Evolutionary conservation across 2,888 invertebrate genomes (phyloP), one percentile per base, ranked within the genome.

Genomic region (Mechanitis messenoides): DNA sequence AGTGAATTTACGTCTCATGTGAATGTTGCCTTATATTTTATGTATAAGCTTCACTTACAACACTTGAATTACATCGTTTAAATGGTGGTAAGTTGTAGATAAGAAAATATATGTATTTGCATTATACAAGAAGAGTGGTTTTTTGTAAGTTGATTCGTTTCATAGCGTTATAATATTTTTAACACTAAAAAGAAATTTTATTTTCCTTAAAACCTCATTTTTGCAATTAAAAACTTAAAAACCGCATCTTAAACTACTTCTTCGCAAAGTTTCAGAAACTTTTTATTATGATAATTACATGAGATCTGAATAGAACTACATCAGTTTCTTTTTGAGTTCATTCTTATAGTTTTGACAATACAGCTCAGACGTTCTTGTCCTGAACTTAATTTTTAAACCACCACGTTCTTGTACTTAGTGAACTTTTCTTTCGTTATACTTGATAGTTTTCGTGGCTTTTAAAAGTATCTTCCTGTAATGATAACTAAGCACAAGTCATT

Each of bases 271-370:
- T 55, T 60, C 61, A 62, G 46, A 53, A 59, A 63, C 59, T 63
- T 55, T 50, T 63, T 61, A 61, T 56, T 63, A 65, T 65, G 63
- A 56, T 63, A 61, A 65, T 62, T 56, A 62, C 58, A 59, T 55
- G 58, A 62, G 53, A 62, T 58, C 28, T 55, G 42, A 60, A 57
- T 45, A n/a, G n/a, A n/a, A n/a, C 42, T 28, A 31, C 47, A 57
- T 31, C 61, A 54, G 59, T 64, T 62, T 64, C 55, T 59, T 50
- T 47, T 31, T 50, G 58, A 62, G 55, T 62, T 33, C 47, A 45
- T 47, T 35, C 45, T 45, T 58, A 55, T 56, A 6, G 47, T 46
- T 56, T 47, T 47, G 56, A 56, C n/a, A 56, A 56, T 56, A 33
- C 47, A 47, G 46, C 56, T 56, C 47, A 45, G 12, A 46, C 46